Percentiles rank a stretch among this genome's conserved stretches.
phyloP scores from a whole-genome alignment of 2,797 vertebrate species.

The Sebastes melanostomus region DNA sequence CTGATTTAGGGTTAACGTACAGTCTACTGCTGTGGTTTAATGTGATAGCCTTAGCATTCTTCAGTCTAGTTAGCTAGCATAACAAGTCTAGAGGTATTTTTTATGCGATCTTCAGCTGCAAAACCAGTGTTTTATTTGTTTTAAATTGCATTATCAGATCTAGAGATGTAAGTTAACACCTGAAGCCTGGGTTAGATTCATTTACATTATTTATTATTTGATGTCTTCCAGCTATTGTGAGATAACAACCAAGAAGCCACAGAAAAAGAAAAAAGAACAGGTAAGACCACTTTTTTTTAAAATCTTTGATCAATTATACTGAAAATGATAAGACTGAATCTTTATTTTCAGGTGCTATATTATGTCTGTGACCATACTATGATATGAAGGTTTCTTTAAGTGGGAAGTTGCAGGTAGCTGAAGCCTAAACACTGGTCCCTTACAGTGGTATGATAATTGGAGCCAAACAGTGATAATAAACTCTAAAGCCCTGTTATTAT shows the following conservation, averaged over 20 bases:
- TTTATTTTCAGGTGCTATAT: not conserved
- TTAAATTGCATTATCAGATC: no score
- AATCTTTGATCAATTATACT: not conserved
- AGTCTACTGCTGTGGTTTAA: not conserved
- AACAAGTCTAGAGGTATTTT: no score
- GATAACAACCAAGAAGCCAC: conserved; percentile 78
- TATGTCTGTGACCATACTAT: not conserved
- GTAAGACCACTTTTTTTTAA: conserved; percentile 46
- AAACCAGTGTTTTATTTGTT: not conserved
- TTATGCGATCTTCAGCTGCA: no score
- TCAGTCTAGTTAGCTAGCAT: not conserved
- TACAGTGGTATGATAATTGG: not conserved
- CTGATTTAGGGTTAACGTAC: not conserved
- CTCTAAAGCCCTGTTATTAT: not conserved
- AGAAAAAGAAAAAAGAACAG: conserved; percentile 72
- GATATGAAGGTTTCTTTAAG: not conserved
- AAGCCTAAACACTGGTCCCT: not conserved
- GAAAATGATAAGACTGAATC: not conserved
- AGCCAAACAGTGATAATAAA: not conserved
- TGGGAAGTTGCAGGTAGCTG: not conserved
- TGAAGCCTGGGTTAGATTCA: not conserved
- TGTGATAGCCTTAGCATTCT: not conserved
- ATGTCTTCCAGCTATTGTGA: conserved; percentile 76
- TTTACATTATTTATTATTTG: not conserved
- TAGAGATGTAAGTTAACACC: not conserved